Base-by-base conservation (phyloP, 2,888 invertebrate genomes). In the Margaritifera margaritifera region DNA sequence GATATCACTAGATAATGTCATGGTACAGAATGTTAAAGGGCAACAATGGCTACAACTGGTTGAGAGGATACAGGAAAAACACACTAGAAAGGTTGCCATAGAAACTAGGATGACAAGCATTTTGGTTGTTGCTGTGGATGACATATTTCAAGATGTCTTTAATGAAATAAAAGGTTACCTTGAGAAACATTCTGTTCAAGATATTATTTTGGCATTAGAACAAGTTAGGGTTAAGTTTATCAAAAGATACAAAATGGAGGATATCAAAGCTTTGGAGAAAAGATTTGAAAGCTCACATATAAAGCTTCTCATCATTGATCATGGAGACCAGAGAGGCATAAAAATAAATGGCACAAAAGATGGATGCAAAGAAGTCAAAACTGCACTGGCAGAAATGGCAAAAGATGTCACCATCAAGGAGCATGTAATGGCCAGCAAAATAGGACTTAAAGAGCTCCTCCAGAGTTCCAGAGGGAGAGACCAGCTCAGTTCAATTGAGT, bases 271-370 rank as follows among this genome's bases (percentile, higher is more conserved):
- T 2, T 42, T 42, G 42, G 42, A 42, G 11, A 42, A 6, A 42
- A 8, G 42, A 11, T 42, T 42, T 42, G 42, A 42, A 11, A 42
- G 11, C 8, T 42, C 11, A 42, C 42, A 11, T 42, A 11, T 42
- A 42, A 42, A 42, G 42, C 42, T 42, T 42, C 11, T 11, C 42
- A 42, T 42, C 11, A 11, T 1, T 11, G 42, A 42, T 11, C 8
- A 1, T 42, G 42, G 42, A 11, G 11, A 11, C 8, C 58, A 60
- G 50, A 55, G 54, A 51, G 75, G 72, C 4, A 68, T 75, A 31
- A 66, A 55, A 22, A 61, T 72, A 4, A 66, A 56, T 4, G 75
- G 75, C n/a, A 65, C 69, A 54, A 72, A 71, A 25, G 72, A 75
- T 59, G 75, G 75, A 0, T 72, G 75, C n/a, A 69, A 54, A 51